Evolutionary conservation across 64 coral and sea anemone genomes (phyloP).

Genomic region (Astreopora myriophthalma): DNA sequence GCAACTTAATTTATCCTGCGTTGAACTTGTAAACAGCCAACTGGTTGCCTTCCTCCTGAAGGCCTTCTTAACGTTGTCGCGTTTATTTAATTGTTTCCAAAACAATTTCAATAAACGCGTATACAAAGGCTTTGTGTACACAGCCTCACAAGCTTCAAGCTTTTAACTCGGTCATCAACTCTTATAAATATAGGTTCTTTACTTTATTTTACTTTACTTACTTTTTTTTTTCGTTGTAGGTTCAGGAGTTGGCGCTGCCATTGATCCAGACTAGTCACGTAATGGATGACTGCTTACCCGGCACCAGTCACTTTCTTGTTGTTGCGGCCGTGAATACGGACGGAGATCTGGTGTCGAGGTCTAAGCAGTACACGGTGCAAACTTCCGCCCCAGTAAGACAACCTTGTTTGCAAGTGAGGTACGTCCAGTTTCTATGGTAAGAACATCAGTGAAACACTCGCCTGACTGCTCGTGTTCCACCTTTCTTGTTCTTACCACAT

Average conservation of each 20-base stretch:
- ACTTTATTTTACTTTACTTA: no score
- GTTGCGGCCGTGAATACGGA: constrained; percentile 57
- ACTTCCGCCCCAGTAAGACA: constrained; percentile 70
- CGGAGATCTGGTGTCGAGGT: constrained; percentile 68
- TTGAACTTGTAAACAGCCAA: neutral
- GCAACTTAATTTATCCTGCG: neutral
- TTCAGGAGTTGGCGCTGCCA: constrained; percentile 43
- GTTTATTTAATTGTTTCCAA: no score
- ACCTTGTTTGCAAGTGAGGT: constrained; percentile 70
- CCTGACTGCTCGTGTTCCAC: no score
- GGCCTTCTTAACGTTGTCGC: no score
- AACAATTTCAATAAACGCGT: no score
- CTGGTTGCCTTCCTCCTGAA: no score
- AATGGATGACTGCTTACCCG: constrained; percentile 66
- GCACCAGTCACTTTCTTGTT: constrained; percentile 90
- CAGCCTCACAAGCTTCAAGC: no score
- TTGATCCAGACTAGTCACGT: constrained; percentile 33
- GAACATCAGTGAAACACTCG: no score
- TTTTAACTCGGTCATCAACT: no score
- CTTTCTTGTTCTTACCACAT: no score
- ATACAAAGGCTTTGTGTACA: no score
- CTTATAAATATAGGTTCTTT: no score
- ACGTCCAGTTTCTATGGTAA: neutral
- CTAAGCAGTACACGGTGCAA: constrained; percentile 73
- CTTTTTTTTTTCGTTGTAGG: neutral